Evolutionary conservation across 2,888 invertebrate species (phyloP).

Genomic region (Coleophora flavipennella): DNA sequence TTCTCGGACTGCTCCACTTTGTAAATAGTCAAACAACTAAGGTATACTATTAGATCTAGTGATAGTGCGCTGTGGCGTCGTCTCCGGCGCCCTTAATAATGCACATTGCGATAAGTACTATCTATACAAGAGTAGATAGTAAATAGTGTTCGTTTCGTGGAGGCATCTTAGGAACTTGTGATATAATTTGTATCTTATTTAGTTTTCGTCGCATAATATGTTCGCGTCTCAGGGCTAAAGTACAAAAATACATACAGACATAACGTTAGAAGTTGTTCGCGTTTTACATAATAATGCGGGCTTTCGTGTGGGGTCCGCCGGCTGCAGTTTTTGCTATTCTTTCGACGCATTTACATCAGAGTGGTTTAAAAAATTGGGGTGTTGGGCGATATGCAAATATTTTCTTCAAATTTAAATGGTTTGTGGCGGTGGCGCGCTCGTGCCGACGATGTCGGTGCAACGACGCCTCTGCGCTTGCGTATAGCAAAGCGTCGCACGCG

Average conservation of each 20-base stretch:
- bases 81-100: constrained; percentile 48
- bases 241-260: constrained; percentile 67
- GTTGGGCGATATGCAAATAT: constrained; percentile 72
- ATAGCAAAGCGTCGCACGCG: constrained; percentile 28
- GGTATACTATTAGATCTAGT: constrained; percentile 66
- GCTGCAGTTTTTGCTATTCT: constrained; percentile 61
- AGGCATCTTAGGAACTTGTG: constrained; percentile 70
- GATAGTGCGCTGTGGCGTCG: constrained; percentile 56
- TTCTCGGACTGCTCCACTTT: constrained; percentile 52
- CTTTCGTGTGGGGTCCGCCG: constrained; percentile 59
- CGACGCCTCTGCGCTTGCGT: constrained; percentile 17
- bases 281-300: constrained; percentile 55
- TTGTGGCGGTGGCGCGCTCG: constrained; percentile 32
- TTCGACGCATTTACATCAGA: constrained; percentile 59
- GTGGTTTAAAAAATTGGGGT: constrained; percentile 52
- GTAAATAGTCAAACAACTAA: constrained; percentile 63
- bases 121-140: constrained; percentile 44
- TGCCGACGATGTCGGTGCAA: constrained; percentile 24
- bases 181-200: constrained; percentile 66
- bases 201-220: constrained; percentile 52
- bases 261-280: constrained; percentile 53
- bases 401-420: constrained; percentile 57
- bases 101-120: constrained; percentile 37
- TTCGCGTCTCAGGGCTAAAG: constrained; percentile 35
- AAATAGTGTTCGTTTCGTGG: constrained; percentile 67